These are phyloP conservation scores for Varanus komodoensis DNA, from an alignment of 2,113 vertebrate species.

Conservation along the genomic window DNA sequence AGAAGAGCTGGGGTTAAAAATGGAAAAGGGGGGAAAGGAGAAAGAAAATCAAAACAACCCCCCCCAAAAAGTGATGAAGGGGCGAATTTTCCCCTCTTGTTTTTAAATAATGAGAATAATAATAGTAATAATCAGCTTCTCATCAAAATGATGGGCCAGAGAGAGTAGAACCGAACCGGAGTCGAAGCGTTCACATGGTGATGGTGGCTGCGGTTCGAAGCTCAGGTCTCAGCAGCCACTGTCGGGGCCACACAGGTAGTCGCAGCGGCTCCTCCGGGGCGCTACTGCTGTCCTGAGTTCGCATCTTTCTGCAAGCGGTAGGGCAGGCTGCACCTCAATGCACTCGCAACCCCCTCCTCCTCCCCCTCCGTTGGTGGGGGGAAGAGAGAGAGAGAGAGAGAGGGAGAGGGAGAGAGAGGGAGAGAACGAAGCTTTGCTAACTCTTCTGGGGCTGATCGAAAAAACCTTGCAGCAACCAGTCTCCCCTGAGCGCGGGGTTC, in stretches of 20 bases:
- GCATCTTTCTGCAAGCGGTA: slow-evolving; percentile 76
- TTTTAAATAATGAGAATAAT: too few relatives aligned
- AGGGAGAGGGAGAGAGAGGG: slow-evolving; percentile 27
- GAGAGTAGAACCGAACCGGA: slow-evolving; percentile 34
- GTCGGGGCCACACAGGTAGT: slow-evolving; percentile 96
- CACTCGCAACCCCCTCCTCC: slow-evolving; percentile 4
- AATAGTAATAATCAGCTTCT: not conserved
- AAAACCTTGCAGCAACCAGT: slow-evolving; percentile 39
- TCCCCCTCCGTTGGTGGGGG: not conserved
- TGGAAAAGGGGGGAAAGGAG: not conserved
- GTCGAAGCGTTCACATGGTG: slow-evolving; percentile 53
- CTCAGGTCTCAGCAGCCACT: slow-evolving; percentile 59
- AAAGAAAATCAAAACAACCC: not conserved
- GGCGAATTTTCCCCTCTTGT: slow-evolving; percentile 18
- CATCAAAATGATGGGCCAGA: not conserved
- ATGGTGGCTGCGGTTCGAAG: slow-evolving; percentile 1
- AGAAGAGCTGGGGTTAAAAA: slow-evolving; percentile 6
- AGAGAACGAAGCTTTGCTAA: slow-evolving; percentile 53
- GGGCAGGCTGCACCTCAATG: slow-evolving; percentile 54
- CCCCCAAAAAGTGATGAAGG: not conserved
- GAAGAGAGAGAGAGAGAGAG: slow-evolving; percentile 1
- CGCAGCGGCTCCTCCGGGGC: slow-evolving; percentile 53
- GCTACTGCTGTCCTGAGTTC: slow-evolving; percentile 72
- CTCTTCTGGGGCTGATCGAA: slow-evolving; percentile 47
- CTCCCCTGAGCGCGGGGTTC: slow-evolving; percentile 37